Evolutionary conservation across 2,113 vertebrate species (phyloP), one percentile per base, ranked within the genome.

Genomic region (Ailurus styani): DNA sequence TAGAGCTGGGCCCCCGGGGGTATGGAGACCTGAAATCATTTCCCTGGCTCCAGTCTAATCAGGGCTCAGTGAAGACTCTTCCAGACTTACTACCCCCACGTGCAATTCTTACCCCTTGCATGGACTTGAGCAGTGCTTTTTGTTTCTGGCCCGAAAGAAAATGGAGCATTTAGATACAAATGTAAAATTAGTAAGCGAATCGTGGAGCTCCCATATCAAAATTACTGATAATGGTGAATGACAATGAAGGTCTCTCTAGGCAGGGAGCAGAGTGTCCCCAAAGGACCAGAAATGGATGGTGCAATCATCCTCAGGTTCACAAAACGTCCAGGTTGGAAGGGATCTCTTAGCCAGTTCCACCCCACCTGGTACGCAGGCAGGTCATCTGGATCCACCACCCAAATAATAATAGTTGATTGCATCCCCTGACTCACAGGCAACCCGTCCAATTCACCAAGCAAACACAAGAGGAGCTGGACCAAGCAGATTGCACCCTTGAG

Each of bases 331-430:
- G 40, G 40, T 12, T n/a, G 27, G 27, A n/a, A 78, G 29, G 52
- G 27, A 25, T 15, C 52, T 15, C 42, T 34, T 55, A 20, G 10
- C 72, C 6, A 15, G 17, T 17, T 45, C 6, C 40, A 45, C 11
- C 42, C 34, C 29, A 7, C 20, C 37, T 5, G 52, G 86, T 17
- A 29, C 6, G 12, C 25, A 42, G 68, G 68, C 45, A 45, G 23
- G 40, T 20, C 15, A 84, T 40, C 40, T 47, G 72, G 5, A 60
- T 17, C 31, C 64, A 57, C 21, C n/a, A 23, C 14, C 23, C 45
- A 9, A 20, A 29, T 25, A 20, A 29, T 25, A 6, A 14, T 0
- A 87, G n/a, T 42, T 47, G 25, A n/a, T 0, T 7, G 15, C 6
- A 82, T 27, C 42, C 18, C 25, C 50, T 8, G 29, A 54, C 40